A percentile compares a stretch with the other conserved stretches of the same genome.
Evolutionary conservation across 2,113 vertebrate genomes (phyloP).

Genomic region (Synodontis membranacea): DNA sequence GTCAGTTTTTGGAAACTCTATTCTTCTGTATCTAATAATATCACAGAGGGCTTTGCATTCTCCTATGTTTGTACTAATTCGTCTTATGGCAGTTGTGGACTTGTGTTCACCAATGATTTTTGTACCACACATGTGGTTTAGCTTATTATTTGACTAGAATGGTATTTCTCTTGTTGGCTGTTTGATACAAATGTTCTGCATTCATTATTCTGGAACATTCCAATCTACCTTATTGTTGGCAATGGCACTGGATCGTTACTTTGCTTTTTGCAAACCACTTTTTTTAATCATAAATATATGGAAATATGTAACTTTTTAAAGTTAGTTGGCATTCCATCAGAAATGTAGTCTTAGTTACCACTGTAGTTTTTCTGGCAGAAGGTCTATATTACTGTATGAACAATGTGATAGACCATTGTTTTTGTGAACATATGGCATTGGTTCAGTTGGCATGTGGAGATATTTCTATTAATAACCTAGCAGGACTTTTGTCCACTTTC

Average conservation of each 20-base stretch:
- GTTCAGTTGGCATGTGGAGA: conserved; percentile 64
- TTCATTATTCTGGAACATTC: conserved; percentile 41
- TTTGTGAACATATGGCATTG: conserved; percentile 65
- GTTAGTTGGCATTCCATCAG: conserved; percentile 22
- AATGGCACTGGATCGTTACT: conserved; percentile 61
- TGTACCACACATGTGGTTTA: conserved; percentile 44
- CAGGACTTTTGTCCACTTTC: conserved; percentile 50
- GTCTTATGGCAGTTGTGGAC: conserved; percentile 52
- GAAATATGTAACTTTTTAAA: conserved; percentile 13
- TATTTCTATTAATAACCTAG: conserved; percentile 52
- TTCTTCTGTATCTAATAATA: conserved; percentile 47
- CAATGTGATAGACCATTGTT: conserved; percentile 57
- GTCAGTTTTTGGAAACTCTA: conserved; percentile 39
- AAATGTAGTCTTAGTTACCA: conserved; percentile 5
- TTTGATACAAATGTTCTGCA: conserved; percentile 48
- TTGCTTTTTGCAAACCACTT: conserved; percentile 52
- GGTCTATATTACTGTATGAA: conserved; percentile 56
- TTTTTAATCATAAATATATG: conserved; percentile 46
- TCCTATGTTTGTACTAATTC: conserved; percentile 63
- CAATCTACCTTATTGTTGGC: conserved; percentile 63
- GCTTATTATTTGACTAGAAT: conserved; percentile 44
- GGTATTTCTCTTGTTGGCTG: conserved; percentile 38
- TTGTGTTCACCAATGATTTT: conserved; percentile 34
- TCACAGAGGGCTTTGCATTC: conserved; percentile 50
- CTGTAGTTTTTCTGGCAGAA: conserved; percentile 34